phyloP scores from a whole-genome alignment of 1,140 invertebrate genomes.

The Drosophila ananassae region DNA sequence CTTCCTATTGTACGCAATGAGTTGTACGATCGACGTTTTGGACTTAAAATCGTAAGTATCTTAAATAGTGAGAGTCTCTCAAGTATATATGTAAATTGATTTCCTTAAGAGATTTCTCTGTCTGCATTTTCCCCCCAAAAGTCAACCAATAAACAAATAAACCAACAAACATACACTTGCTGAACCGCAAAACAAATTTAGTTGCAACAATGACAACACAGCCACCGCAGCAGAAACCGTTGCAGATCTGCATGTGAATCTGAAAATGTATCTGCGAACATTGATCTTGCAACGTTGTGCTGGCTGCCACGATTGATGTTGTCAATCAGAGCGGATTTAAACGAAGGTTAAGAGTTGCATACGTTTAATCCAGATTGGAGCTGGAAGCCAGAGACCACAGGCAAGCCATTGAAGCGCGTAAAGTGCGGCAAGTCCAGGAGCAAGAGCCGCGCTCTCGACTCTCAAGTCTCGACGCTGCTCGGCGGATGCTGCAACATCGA shows the following conservation, averaged over 20 bases:
- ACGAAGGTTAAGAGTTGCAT: constrained; percentile 80
- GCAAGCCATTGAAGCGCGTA: constrained; percentile 75
- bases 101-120: not conserved
- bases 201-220: constrained; percentile 33
- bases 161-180: constrained; percentile 23
- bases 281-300: constrained; percentile 50
- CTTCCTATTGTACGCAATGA: not conserved
- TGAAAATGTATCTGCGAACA: constrained; percentile 27
- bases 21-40: not conserved
- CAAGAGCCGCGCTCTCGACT: not conserved
- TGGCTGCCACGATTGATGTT: constrained; percentile 66
- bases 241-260: constrained; percentile 17
- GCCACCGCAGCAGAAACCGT: constrained; percentile 31
- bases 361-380: constrained; percentile 69
- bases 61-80: too few relatives aligned
- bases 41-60: not conserved
- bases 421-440: constrained; percentile 55
- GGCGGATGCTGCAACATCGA: constrained; percentile 57
- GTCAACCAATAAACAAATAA: not conserved
- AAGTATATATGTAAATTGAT: too few relatives aligned
- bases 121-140: not conserved
- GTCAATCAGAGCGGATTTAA: constrained; percentile 79
- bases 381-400: constrained; percentile 28
- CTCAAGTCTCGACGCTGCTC: not conserved
- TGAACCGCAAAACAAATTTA: constrained; percentile 51